phyloP scores from a whole-genome alignment of 1,140 invertebrate genomes.

The Papilio xuthus region DNA sequence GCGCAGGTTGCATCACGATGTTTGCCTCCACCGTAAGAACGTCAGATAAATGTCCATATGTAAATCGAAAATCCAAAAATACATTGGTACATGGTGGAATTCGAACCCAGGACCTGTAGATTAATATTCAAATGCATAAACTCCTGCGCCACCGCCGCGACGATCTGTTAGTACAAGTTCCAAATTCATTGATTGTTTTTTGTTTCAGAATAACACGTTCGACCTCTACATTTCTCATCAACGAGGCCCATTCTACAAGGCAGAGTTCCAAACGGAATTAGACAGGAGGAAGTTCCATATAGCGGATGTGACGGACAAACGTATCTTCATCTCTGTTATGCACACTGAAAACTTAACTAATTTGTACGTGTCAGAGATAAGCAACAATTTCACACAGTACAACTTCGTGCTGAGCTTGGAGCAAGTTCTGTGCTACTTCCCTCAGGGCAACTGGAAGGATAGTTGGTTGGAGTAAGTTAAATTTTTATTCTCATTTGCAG shows the following conservation, averaged over 20 bases:
- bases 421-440: constrained; percentile 92
- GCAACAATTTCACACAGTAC: constrained; percentile 80
- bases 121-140: too few relatives aligned
- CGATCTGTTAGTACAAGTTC: background rate
- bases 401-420: constrained; percentile 91
- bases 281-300: constrained; percentile 89
- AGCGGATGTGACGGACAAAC: constrained; percentile 90
- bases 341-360: constrained; percentile 88
- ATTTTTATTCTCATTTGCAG: constrained; percentile 22
- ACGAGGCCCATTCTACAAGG: constrained; percentile 85
- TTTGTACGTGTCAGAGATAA: constrained; percentile 89
- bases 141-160: too few relatives aligned
- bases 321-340: constrained; percentile 92
- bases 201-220: constrained; percentile 83
- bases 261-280: constrained; percentile 88
- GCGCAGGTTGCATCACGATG: too few relatives aligned
- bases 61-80: too few relatives aligned
- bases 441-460: constrained; percentile 89
- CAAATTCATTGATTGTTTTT: constrained; percentile 42
- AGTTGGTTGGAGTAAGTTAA: constrained; percentile 91
- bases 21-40: too few relatives aligned
- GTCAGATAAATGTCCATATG: too few relatives aligned
- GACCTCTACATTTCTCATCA: constrained; percentile 91
- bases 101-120: too few relatives aligned
- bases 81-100: too few relatives aligned